Base-by-base conservation (phyloP, 2,888 invertebrate species). In the Himalopsyche anomala region DNA sequence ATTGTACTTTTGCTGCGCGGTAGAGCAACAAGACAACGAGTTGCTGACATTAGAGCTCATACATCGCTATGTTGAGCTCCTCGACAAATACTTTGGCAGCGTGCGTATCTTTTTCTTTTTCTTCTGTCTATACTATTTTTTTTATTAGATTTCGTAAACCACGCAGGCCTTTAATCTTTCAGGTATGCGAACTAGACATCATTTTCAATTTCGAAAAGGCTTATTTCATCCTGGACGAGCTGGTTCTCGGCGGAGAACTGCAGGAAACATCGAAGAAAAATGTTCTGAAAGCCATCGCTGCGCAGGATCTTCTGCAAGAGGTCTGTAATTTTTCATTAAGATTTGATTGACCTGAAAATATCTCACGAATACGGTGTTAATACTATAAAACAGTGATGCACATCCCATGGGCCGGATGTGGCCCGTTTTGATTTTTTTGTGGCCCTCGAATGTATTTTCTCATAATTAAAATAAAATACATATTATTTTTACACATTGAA, bases 171-270 rank as follows among this genome's bases (percentile, higher is more conserved):
- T n/a, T 82, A 51, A 17, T 87, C 87, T 90, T 91, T 0, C 91
- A 99, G 99, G 99, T 99, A 9, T 99, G 99, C 91, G 99, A 99
- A 91, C 92, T 99, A 92, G 99, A 99, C 92, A 99, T 99, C 88
- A 99, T 99, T 90, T 99, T 99, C 94, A 99, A 99, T 93, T 99
- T 99, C 92, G 99, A 99, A 93, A 99, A 99, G 91, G 99, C 99
- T 0, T 99, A 99, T 92, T 99, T 99, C 92, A 99, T 99, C 91
- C 93, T 99, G 89, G 99, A 99, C 90, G 99, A 99, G 92, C 93
- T 99, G 89, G 94, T 99, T 88, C 95, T 99, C 40, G 99, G 99
- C 12, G 99, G 99, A 1, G 99, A 99, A 92, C 97, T 99, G 88
- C 99, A 99, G 93, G 99, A 99, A 93, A 99, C 99, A 84, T 99